Evolutionary conservation across 2,797 vertebrate genomes (phyloP).

Genomic region (Apogon hyalosoma): DNA sequence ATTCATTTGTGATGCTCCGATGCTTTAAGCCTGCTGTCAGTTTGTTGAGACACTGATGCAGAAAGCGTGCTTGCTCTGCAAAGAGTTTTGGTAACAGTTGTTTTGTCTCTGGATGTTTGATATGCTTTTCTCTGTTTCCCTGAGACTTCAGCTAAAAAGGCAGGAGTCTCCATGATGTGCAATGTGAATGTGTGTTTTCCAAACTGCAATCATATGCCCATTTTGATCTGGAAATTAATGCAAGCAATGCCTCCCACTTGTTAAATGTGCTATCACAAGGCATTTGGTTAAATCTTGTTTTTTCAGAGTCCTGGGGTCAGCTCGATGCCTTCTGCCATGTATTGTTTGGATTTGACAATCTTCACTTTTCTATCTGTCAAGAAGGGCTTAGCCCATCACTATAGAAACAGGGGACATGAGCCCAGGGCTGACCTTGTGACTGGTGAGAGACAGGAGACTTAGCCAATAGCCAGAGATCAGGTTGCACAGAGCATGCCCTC

Average conservation of each 20-base stretch:
- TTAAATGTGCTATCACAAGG: constrained; percentile 31
- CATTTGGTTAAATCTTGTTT: constrained; percentile 42
- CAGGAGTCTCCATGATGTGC: constrained; percentile 46
- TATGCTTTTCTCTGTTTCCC: constrained; percentile 59
- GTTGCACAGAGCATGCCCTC: constrained; percentile 75
- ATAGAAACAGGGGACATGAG: constrained; percentile 74
- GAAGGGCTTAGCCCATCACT: constrained; percentile 71
- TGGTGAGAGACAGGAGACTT: constrained; percentile 70
- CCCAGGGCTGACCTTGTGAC: constrained; percentile 75
- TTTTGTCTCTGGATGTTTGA: constrained; percentile 68
- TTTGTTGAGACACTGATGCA: constrained; percentile 71
- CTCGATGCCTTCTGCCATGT: constrained; percentile 67
- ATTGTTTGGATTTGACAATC: constrained; percentile 73
- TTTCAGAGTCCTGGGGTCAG: constrained; percentile 56
- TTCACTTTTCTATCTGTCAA: constrained; percentile 70
- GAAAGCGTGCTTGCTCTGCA: constrained; percentile 64
- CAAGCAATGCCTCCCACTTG: constrained; percentile 24
- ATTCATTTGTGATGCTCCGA: constrained; percentile 72
- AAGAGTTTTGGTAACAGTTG: constrained; percentile 61
- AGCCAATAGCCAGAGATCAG: constrained; percentile 77
- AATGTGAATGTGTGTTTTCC: constrained; percentile 66
- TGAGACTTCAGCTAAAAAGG: constrained; percentile 51
- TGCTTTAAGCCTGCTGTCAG: constrained; percentile 71
- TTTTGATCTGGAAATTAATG: constrained; percentile 20
- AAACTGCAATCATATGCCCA: constrained; percentile 37